A percentile compares a stretch with the other conserved stretches of the same genome.
phyloP scores from a whole-genome alignment of 2,113 vertebrate species.

The Coregonus clupeaformis region DNA sequence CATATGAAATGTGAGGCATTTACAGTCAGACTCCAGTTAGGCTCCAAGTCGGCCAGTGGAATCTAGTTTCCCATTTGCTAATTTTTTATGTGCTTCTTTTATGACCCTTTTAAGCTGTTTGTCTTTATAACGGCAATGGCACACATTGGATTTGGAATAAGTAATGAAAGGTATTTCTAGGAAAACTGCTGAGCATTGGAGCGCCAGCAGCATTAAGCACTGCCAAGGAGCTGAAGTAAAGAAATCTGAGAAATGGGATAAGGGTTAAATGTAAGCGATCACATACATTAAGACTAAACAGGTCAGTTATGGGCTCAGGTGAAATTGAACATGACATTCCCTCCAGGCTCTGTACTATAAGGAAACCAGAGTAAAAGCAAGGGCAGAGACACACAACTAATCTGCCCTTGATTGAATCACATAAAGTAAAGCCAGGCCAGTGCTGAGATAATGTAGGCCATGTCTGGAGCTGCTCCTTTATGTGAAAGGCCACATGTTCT shows the following conservation, averaged over 20 bases:
- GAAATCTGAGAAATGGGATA: conserved; percentile 49
- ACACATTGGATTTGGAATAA: conserved; percentile 36
- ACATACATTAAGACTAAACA: conserved; percentile 59
- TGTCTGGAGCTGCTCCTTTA: conserved; percentile 41
- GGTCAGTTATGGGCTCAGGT: conserved; percentile 44
- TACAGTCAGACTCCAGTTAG: conserved; percentile 11
- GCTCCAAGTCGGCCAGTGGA: too few species aligned
- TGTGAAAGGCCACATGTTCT: conserved; percentile 28
- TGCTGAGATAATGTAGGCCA: too few species aligned
- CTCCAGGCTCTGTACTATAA: conserved; percentile 22
- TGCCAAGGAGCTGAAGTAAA: conserved; percentile 19
- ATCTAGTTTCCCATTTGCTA: conserved; percentile 32
- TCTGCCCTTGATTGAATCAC: conserved; percentile 54
- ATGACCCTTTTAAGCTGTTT: conserved; percentile 35
- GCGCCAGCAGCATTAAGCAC: conserved; percentile 21
- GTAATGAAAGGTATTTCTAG: conserved; percentile 40
- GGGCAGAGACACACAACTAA: conserved; percentile 51
- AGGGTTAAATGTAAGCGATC: conserved; percentile 52
- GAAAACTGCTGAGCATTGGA: conserved; percentile 33
- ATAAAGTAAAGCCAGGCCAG: conserved; percentile 34
- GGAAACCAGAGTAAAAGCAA: conserved; percentile 18
- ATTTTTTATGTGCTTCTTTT: conserved; percentile 23
- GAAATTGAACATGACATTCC: conserved; percentile 55
- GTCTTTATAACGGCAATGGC: conserved; percentile 31
- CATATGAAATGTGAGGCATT: conserved; percentile 56